Percentiles rank a stretch among this genome's conserved stretches.
phyloP scores from a whole-genome alignment of 2,113 vertebrate species.

The Datnioides undecimradiatus region DNA sequence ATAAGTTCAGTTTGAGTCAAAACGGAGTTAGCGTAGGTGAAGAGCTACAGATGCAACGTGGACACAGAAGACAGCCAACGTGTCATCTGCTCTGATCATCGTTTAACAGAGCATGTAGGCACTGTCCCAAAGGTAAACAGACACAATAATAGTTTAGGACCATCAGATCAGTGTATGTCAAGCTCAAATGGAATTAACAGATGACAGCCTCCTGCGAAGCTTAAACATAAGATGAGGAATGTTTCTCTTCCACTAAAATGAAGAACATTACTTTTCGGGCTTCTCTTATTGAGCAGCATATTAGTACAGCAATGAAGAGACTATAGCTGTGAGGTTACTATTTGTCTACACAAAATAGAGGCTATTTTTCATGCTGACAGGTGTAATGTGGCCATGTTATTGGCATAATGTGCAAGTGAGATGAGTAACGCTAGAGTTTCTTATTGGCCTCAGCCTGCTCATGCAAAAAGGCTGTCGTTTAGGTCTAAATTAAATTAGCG shows the following conservation, averaged over 20 bases:
- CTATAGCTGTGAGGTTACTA: constrained; percentile 32
- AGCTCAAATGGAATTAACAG: not conserved
- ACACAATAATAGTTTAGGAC: not conserved
- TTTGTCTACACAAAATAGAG: constrained; percentile 63
- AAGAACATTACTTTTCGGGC: constrained; percentile 30
- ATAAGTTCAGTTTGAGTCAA: too few relatives aligned
- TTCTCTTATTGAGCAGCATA: constrained; percentile 42
- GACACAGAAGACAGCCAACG: not conserved
- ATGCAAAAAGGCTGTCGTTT: constrained; percentile 52
- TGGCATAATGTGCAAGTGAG: constrained; percentile 52
- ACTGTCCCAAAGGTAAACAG: not conserved
- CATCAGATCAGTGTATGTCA: not conserved
- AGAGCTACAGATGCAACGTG: not conserved
- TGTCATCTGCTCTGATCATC: not conserved
- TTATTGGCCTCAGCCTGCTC: constrained; percentile 40
- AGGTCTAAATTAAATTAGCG: constrained; percentile 66
- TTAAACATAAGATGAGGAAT: constrained; percentile 8
- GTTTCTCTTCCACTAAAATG: constrained; percentile 16
- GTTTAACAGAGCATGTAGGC: not conserved
- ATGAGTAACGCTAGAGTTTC: constrained; percentile 38
- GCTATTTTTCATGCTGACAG: constrained; percentile 66
- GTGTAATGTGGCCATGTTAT: constrained; percentile 64
- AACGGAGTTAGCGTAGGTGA: not conserved
- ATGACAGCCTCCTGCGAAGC: not conserved
- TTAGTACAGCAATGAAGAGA: constrained; percentile 54